Evolutionary conservation across 2,797 vertebrate species (phyloP).

Genomic region (Helostoma temminkii): DNA sequence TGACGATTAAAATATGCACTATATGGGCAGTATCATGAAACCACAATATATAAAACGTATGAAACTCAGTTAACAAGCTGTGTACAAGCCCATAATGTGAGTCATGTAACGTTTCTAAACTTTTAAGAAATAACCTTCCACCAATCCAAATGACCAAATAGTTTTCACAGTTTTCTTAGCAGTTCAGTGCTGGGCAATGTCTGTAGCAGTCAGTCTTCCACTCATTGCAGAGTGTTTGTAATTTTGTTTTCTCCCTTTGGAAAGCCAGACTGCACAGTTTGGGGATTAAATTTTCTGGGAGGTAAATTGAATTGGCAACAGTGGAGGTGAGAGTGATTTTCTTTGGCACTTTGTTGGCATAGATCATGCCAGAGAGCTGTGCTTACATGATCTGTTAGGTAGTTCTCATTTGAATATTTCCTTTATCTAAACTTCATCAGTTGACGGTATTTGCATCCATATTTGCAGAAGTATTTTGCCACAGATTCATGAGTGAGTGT

Average conservation of each 20-base stretch:
- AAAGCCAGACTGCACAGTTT: slow-evolving; percentile 60
- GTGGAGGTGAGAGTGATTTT: slow-evolving; percentile 68
- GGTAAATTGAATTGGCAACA: slow-evolving; percentile 79
- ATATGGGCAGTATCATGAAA: background rate
- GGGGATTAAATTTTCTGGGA: slow-evolving; percentile 72
- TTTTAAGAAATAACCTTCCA: background rate
- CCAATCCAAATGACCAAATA: background rate
- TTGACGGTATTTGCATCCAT: background rate
- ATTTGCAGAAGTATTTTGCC: background rate
- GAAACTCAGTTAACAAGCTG: background rate
- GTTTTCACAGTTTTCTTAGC: slow-evolving; percentile 19
- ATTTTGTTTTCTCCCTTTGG: slow-evolving; percentile 65
- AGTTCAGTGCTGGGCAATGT: slow-evolving; percentile 30
- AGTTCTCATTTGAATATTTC: slow-evolving; percentile 32
- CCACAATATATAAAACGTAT: background rate
- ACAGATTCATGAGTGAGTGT: background rate
- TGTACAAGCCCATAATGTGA: background rate
- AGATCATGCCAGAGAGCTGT: slow-evolving; percentile 18
- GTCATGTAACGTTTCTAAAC: background rate
- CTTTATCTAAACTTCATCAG: slow-evolving; percentile 6
- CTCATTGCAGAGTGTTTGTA: slow-evolving; percentile 53
- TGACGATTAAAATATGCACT: background rate
- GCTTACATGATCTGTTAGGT: slow-evolving; percentile 32
- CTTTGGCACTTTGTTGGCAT: slow-evolving; percentile 63
- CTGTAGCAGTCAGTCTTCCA: slow-evolving; percentile 48